Conservation (phyloP, 2,888 invertebrate species). For the Tipula unca region DNA sequence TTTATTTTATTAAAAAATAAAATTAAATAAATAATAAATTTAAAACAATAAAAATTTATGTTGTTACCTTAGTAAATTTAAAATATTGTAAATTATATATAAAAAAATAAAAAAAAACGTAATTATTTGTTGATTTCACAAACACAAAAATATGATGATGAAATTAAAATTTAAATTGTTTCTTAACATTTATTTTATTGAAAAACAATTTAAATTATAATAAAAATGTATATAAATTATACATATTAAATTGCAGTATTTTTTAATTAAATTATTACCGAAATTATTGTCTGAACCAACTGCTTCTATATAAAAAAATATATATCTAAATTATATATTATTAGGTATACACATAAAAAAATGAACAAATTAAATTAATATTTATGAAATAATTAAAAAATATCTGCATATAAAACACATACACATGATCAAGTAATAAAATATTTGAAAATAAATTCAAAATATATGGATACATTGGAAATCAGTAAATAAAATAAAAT, state of each 20-base stretch:
- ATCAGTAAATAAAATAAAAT: neutral
- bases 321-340: too few species aligned
- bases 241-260: neutral
- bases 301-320: neutral
- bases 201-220: neutral
- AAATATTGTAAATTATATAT: neutral
- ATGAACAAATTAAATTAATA: neutral
- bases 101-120: neutral
- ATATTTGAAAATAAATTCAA: neutral
- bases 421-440: neutral
- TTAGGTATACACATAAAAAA: neutral
- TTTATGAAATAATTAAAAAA: neutral
- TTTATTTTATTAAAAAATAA: neutral
- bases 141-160: neutral
- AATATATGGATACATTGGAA: neutral
- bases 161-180: neutral
- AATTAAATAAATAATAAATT: neutral
- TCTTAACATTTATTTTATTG: neutral
- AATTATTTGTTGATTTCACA: neutral
- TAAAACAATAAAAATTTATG: neutral
- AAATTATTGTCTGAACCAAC: neutral
- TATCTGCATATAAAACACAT: neutral
- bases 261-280: neutral
- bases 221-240: neutral
- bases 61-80: neutral